phyloP scores from a whole-genome alignment of 2,888 invertebrate genomes.

The Spodoptera picta region DNA sequence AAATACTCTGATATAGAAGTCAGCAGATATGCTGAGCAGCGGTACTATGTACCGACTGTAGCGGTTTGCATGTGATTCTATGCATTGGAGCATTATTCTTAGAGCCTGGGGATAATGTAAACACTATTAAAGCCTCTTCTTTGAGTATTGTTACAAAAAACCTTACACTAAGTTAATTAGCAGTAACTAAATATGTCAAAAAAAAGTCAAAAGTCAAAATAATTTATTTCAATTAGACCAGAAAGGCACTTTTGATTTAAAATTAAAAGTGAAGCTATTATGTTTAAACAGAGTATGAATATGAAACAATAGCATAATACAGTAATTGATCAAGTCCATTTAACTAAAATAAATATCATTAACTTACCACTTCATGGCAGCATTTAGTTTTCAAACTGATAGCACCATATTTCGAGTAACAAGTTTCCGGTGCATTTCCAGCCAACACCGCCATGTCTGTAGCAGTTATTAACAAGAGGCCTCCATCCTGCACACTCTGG shows the following conservation, averaged over 20 bases:
- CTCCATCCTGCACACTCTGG: constrained; percentile 93
- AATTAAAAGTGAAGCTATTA: no score
- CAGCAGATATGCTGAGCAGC: constrained; percentile 96
- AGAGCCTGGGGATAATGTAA: constrained; percentile 90
- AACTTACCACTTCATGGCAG: constrained; percentile 97
- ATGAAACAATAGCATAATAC: neutral
- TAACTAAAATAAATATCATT: no score
- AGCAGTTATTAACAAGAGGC: constrained; percentile 97
- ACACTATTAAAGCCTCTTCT: no score
- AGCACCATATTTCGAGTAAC: constrained; percentile 97
- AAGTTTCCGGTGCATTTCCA: constrained; percentile 98
- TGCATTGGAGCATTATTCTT: constrained; percentile 96
- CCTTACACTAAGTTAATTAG: no score
- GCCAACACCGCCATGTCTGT: constrained; percentile 99
- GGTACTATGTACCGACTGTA: constrained; percentile 98
- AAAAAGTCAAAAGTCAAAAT: no score
- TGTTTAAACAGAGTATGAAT: no score
- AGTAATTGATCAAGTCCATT: neutral
- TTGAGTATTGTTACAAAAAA: no score
- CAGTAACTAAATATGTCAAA: no score
- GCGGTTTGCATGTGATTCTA: constrained; percentile 97
- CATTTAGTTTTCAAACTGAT: constrained; percentile 94
- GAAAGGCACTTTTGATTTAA: no score
- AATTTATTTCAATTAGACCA: no score
- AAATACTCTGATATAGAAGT: constrained; percentile 98